Base-by-base conservation (phyloP, 2,888 invertebrate genomes). In the Drosophila greeni region DNA sequence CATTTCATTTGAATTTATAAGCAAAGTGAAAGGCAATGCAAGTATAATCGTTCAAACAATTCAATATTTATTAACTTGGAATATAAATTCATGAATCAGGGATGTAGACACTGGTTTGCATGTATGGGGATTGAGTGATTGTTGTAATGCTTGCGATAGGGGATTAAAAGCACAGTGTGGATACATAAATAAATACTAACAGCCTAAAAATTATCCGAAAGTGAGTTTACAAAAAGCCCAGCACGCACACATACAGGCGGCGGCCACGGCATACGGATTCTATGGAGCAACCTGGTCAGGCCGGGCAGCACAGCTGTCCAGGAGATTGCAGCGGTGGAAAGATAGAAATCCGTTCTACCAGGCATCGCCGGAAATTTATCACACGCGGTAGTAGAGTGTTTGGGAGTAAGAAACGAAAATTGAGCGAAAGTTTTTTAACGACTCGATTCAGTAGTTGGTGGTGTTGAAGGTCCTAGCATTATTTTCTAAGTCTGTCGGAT, bases 161-260 rank as follows among this genome's bases (percentile, higher is more conserved):
- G 42, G 36, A 36, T 47, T 45, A 58, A 51, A 51, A 40, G 55
- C 48, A 45, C 36, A 45, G 29, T 14, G 12, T 56, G 43, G 47
- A 64, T 47, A 43, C 51, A 66, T 60, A 52, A 79, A 70, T 81
- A 70, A 76, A 70, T 67, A 62, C 66, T 75, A 81, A 68, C 52
- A 62, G 68, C 68, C 79, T 78, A 82, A 81, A 73, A 55, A 31
- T 59, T 39, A 49, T n/a, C 36, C 42, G 45, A 65, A 65, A 55
- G 23, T 34, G 29, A 23, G 23, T 48, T 49, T 12, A 12, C 33
- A 45, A 34, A 49, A 49, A 34, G 42, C 64, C 34, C 16, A 34
- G 47, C 54, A 54, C 66, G 47, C 64, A 47, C 64, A 56, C 48
- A 66, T 43, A 33, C 66, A 66, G 43, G 23, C 5, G 8, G 33